Evolutionary conservation across 2,113 vertebrate species (phyloP), one percentile per base, ranked within the genome.

Genomic region (Lampris incognitus): DNA sequence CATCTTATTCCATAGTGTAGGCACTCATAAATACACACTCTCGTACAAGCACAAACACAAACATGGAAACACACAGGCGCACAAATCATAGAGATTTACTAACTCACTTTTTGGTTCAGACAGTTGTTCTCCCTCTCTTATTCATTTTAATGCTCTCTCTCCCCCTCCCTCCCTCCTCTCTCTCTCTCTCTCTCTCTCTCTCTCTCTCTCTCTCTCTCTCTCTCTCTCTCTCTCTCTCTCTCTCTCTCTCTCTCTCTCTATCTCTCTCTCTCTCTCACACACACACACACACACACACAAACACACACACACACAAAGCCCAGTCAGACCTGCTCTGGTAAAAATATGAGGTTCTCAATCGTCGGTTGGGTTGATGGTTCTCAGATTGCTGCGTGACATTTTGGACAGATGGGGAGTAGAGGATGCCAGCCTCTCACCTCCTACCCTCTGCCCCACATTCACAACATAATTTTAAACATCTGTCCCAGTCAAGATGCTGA

Each of bases 381-480:
- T 90, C 86, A 85, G 87, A 87, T 88, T 85, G 85, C 86, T 82
- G 68, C 6, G 57, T 86, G 87, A 90, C 83, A 83, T 88, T 83
- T 74, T 81, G 76, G 83, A 84, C 81, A 84, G 86, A 87, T 85
- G 70, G 74, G 81, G 54, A 78, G 52, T 71, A 74, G 76, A 79
- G 87, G 82, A 83, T 90, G 76, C 82, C 86, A 79, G 80, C 66
- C 75, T 63, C 75, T 78, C 78, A 70, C 79, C 84, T 79, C 69
- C 79, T 69, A 54, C 44, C 58, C 69, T 67, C 42, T 46, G 39
- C 39, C 40, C 44, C 39, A 6, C 52, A 24, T 40, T 9, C 58
- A 66, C 79, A 41, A 8, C 41, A 36, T 86, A 77, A 83, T 77
- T 60, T 50, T 78, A 88, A 83, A 77, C 88, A 88, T 85, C 84